Evolutionary conservation across 2,113 vertebrate species (phyloP).

Genomic region (Uria aalge): DNA sequence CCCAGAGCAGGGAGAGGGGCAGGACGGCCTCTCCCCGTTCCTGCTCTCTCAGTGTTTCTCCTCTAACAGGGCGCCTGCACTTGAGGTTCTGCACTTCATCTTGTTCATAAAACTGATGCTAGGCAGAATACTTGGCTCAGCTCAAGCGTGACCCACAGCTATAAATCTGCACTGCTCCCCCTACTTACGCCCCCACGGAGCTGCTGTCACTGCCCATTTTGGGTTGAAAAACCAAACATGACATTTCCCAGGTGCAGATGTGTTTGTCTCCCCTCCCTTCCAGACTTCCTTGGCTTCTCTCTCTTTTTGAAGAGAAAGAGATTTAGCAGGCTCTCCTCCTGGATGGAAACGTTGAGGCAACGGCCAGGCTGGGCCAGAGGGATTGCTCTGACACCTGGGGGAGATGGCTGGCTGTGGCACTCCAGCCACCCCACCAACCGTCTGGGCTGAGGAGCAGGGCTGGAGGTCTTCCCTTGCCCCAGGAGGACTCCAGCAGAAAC

Average conservation of each 20-base stretch:
- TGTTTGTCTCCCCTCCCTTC: not conserved
- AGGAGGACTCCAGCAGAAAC: not conserved
- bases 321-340: not conserved
- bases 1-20: not conserved
- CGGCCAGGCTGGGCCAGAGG: not conserved
- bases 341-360: not conserved
- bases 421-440: not conserved
- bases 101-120: conserved; percentile 39
- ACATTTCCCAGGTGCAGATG: conserved; percentile 61
- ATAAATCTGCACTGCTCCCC: conserved; percentile 49
- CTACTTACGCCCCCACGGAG: not conserved
- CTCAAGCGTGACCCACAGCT: conserved; percentile 1
- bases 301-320: not conserved
- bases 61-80: not conserved
- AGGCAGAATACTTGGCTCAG: conserved; percentile 55
- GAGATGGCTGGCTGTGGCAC: no score
- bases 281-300: not conserved
- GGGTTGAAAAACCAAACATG: conserved; percentile 46
- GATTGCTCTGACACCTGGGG: not conserved
- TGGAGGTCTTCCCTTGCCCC: not conserved
- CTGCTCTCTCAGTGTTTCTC: not conserved
- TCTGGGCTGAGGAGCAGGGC: not conserved
- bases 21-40: not conserved
- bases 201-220: conserved; percentile 52
- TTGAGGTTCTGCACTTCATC: conserved; percentile 53